phyloP scores from a whole-genome alignment of 2,113 vertebrate genomes.

The Gobio gobio region DNA sequence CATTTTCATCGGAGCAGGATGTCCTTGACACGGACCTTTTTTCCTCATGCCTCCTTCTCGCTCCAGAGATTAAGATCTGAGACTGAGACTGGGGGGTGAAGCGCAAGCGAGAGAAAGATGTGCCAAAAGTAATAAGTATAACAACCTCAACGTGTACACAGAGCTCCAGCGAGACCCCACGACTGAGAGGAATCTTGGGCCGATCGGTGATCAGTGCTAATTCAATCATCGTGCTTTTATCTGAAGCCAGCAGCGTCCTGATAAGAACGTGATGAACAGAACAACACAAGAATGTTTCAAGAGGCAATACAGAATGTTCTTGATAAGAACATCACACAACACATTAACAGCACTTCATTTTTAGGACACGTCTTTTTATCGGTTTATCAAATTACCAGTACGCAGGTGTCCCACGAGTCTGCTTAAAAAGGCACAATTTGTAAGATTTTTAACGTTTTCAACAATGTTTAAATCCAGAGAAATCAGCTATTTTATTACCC shows the following conservation, averaged over 20 bases:
- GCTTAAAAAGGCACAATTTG: neutral
- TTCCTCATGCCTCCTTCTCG: neutral
- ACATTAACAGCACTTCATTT: neutral
- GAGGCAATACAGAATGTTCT: conserved; percentile 11
- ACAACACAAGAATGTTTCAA: conserved; percentile 10
- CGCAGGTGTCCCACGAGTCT: neutral
- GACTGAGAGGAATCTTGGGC: conserved; percentile 16
- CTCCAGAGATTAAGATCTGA: conserved; percentile 37
- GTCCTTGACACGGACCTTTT: conserved; percentile 19
- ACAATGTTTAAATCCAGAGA: too few relatives aligned
- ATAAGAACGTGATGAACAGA: neutral
- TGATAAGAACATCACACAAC: conserved; percentile 22
- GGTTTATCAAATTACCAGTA: neutral
- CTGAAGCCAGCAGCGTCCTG: conserved; percentile 25
- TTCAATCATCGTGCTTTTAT: conserved; percentile 50
- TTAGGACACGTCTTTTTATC: conserved; percentile 1
- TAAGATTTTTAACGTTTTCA: too few relatives aligned
- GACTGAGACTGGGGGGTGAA: conserved; percentile 8
- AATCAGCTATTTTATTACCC: too few relatives aligned
- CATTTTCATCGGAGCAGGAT: conserved; percentile 14
- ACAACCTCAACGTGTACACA: conserved; percentile 10
- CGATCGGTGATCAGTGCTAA: conserved; percentile 52
- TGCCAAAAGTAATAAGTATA: conserved; percentile 39
- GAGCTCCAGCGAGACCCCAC: conserved; percentile 14
- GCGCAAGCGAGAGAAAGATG: conserved; percentile 7